Evolutionary conservation across 2,113 vertebrate genomes (phyloP).

Genomic region (Morone chrysops): DNA sequence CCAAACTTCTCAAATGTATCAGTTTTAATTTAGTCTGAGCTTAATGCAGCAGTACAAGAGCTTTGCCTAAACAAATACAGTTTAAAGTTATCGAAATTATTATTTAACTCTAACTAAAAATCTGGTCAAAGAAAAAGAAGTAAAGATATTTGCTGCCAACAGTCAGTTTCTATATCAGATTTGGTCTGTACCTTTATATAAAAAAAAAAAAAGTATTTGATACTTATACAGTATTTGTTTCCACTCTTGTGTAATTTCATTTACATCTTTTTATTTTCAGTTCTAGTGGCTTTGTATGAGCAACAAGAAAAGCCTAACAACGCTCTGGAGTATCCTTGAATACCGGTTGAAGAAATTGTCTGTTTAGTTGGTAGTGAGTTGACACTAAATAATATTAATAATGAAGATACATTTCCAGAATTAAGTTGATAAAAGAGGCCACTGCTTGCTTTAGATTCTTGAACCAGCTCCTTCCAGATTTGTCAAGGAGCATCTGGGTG

Average conservation of each 20-base stretch:
- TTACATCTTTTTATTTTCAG: slow-evolving; percentile 76
- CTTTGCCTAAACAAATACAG: background rate
- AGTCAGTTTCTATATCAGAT: background rate
- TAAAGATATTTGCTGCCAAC: background rate
- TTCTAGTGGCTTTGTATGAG: slow-evolving; percentile 94
- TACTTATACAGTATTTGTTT: background rate
- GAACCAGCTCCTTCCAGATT: slow-evolving; percentile 87
- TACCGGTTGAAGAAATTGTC: background rate
- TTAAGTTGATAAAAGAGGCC: background rate
- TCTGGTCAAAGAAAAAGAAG: background rate
- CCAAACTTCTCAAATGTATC: background rate
- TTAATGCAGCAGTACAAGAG: background rate
- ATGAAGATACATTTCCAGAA: background rate
- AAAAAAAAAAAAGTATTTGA: background rate
- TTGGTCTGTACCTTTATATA: accelerated
- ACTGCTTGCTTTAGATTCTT: slow-evolving; percentile 60
- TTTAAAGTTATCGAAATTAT: background rate
- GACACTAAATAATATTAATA: too few relatives aligned
- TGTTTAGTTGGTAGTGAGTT: background rate
- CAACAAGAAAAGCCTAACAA: slow-evolving; percentile 93
- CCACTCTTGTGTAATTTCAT: background rate
- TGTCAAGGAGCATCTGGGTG: slow-evolving; percentile 91
- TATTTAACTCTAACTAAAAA: background rate
- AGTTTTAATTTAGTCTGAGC: background rate
- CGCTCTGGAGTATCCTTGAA: slow-evolving; percentile 96